Conservation (phyloP, 2,888 invertebrate genomes). For the Seladonia tumulorum region DNA sequence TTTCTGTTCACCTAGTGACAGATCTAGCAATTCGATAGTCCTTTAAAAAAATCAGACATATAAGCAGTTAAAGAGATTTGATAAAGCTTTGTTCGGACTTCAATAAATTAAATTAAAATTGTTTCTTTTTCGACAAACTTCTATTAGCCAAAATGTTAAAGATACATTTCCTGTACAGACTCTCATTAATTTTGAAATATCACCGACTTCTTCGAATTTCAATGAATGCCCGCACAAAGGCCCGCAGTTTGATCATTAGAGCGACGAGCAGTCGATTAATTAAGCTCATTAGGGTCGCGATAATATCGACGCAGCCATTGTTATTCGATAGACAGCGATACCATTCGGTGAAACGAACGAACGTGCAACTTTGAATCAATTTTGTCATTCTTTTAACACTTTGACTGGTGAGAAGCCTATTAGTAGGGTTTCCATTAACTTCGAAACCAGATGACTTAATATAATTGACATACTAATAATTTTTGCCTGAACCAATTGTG, state of each 20-base stretch:
- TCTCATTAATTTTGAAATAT: not conserved
- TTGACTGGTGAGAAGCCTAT: not conserved
- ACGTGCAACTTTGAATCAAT: not conserved
- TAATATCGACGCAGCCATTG: constrained; percentile 20
- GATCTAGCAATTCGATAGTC: too few relatives aligned
- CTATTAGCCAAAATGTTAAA: not conserved
- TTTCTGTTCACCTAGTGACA: not conserved
- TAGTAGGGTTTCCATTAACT: not conserved
- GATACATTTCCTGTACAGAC: not conserved
- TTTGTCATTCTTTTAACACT: not conserved
- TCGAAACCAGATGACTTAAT: not conserved
- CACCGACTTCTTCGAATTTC: not conserved
- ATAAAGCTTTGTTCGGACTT: not conserved
- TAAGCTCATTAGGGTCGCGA: constrained; percentile 33
- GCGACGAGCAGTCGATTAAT: constrained; percentile 22
- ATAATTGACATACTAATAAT: not conserved
- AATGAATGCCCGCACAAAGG: not conserved
- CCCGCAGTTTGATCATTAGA: not conserved
- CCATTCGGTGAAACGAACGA: not conserved
- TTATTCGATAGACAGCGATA: constrained; percentile 23
- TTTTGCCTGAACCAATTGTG: too few relatives aligned
- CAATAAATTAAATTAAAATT: not conserved
- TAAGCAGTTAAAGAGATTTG: too few relatives aligned
- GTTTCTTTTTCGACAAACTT: not conserved
- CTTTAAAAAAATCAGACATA: not conserved